Percentiles rank a stretch among this genome's conserved stretches.
Evolutionary conservation across 2,888 invertebrate species (phyloP).

Genomic region (Ischnus inquisitorius): DNA sequence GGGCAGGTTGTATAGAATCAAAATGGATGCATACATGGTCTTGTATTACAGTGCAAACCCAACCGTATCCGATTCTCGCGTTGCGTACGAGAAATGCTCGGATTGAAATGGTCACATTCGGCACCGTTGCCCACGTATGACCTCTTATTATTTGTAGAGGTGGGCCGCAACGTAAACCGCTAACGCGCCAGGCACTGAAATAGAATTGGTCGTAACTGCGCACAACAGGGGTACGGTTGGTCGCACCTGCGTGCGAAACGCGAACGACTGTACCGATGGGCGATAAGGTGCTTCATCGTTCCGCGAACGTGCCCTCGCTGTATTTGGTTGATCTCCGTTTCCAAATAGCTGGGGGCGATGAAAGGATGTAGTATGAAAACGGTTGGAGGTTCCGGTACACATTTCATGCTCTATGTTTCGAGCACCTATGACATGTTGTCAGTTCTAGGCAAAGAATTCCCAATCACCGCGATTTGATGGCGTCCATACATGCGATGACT

Average conservation of each 20-base stretch:
- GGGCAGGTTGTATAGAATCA: not conserved
- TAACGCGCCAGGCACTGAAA: conserved; percentile 30
- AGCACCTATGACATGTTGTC: not conserved
- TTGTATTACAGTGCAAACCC: conserved; percentile 11
- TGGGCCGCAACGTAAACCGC: conserved; percentile 38
- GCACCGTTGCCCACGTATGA: conserved; percentile 7
- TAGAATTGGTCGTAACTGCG: conserved; percentile 1
- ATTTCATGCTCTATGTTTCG: not conserved
- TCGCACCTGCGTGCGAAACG: conserved; percentile 51
- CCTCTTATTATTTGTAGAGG: conserved; percentile 52
- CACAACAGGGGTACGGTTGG: conserved; percentile 3
- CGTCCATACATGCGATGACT: not conserved
- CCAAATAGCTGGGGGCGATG: not conserved
- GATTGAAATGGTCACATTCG: conserved; percentile 1
- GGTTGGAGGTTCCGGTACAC: not conserved
- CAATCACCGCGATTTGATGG: not conserved
- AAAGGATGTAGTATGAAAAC: not conserved
- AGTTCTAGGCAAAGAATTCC: not conserved
- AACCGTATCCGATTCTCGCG: conserved; percentile 16
- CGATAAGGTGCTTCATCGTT: conserved; percentile 4
- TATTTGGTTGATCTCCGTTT: conserved; percentile 3
- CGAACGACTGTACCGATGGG: not conserved
- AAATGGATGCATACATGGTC: not conserved
- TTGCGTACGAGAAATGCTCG: conserved; percentile 29
- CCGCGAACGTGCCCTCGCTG: not conserved